Base-by-base conservation (phyloP, 2,888 invertebrate species). In the Anthophora plumipes region DNA sequence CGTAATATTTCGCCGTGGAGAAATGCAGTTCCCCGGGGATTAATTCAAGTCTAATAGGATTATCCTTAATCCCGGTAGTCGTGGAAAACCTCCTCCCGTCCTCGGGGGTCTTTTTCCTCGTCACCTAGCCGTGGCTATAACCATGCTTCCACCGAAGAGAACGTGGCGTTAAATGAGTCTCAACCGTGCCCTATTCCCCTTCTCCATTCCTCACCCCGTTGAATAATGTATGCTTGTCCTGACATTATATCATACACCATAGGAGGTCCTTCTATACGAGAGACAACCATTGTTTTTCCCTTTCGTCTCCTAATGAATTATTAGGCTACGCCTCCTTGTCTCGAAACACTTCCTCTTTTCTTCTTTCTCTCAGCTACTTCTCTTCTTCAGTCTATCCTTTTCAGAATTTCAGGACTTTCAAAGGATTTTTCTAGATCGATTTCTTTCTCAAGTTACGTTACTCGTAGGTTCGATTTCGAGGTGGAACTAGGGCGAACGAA, bases 1-100 rank as follows among this genome's bases (percentile, higher is more conserved):
- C 86, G 87, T 90, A 89, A 91, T 90, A 91, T 90, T 91, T 89
- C 85, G 89, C 82, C 80, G 79, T 82, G 82, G 84, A 84, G 85
- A 89, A 86, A 90, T 88, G 90, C 89, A 90, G 88, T 91, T 90
- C 89, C 86, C 87, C 70, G 52, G 86, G 90, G 90, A 91, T 92
- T 92, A 92, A 92, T 91, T 91, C 89, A 85, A 92, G 90, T 92
- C 91, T 90, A 91, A 91, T 91, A 91, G 91, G 91, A 92, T 92
- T 92, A 92, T 89, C 89, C 87, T 90, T 90, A 91, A 92, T 92
- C 90, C 89, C 82, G 82, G 85, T 90, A 86, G 89, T 90, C 89
- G 88, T 86, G 76, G 79, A 78, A 80, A 81, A 75, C 75, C 79
- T 82, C 68, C 84, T 60, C 60, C 50, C 52, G 48, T 76, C 67